Percentiles rank a stretch among this genome's conserved stretches.
phyloP scores from a whole-genome alignment of 1,140 invertebrate species.

The Drosophila lacteicornis region DNA sequence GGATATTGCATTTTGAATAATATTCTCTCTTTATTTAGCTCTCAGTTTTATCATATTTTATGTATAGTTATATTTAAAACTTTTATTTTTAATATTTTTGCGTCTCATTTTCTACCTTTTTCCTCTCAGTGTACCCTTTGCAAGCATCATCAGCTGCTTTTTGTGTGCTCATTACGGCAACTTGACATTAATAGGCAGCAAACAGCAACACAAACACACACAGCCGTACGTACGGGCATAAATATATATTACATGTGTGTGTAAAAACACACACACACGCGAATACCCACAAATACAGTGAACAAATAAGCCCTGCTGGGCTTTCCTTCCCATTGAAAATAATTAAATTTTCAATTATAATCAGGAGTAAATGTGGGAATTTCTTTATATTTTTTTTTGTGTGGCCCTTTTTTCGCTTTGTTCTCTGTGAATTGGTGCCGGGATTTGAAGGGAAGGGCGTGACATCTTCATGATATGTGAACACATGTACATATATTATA shows the following conservation, averaged over 20 bases:
- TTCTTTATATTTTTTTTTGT: conserved; percentile 29
- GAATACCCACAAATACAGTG: conserved; percentile 19
- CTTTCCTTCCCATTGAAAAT: conserved; percentile 53
- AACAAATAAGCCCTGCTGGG: conserved; percentile 46
- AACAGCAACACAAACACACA: conserved; percentile 57
- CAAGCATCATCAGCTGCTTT: conserved; percentile 70
- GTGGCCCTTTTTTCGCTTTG: conserved; percentile 9
- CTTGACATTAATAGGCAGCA: conserved; percentile 78
- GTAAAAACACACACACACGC: not conserved
- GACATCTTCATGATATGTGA: not conserved
- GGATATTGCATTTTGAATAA: no score
- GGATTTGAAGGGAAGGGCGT: not conserved
- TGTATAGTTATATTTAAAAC: no score
- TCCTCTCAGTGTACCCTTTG: conserved; percentile 20
- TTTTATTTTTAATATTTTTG: not conserved
- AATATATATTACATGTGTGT: conserved; percentile 30
- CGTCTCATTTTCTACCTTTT: rapidly evolving
- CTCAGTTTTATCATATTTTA: no score
- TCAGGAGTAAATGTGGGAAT: conserved; percentile 45
- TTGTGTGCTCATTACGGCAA: conserved; percentile 78
- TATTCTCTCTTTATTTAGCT: no score
- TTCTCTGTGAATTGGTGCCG: conserved; percentile 6
- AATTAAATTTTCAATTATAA: conserved; percentile 70
- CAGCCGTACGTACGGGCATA: conserved; percentile 12
- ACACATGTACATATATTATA: not conserved